Evolutionary conservation across 2,888 invertebrate species (phyloP), one percentile per base, ranked within the genome.

Genomic region (Leptinotarsa tumamoca): DNA sequence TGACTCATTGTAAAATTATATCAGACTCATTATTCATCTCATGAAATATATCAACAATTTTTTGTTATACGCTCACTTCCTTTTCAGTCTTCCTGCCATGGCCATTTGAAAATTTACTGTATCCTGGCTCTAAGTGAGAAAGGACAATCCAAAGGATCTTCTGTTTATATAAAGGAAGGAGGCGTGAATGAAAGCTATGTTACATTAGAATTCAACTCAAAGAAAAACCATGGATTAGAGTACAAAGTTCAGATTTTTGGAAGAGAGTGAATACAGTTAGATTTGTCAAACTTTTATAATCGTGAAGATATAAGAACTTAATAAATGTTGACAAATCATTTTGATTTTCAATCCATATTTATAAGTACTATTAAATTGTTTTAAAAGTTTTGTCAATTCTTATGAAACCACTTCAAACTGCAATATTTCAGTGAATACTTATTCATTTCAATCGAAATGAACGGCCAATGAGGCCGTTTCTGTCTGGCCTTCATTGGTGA

Each of bases 41-140:
- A 52, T 52, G 14, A 17, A n/a, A 52, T 4, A 52, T 17, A 15
- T 17, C 52, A 17, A 17, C 15, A 52, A 17, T 17, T 52, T 52
- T n/a, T 14, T 14, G 52, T 17, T 5, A 52, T 17, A 52, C n/a
- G 2, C n/a, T 52, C 17, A n/a, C 17, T 4, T 71, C 27, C 43
- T 67, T 77, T 80, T 43, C 52, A 80, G 79, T 69, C 74, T 18
- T 54, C 58, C n/a, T 79, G 73, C 56, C 71, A 72, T 49, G 80
- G 80, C 17, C 80, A 82, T 63, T 13, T 76, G 23, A 81, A 76
- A 72, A 79, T 80, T 50, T 80, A 76, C 52, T 82, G 82, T 72
- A 69, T 82, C n/a, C 72, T 75, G 73, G 79, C 75, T 1, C 23
- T 78, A 17, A 82, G 81, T 51, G 77, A 79, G 43, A 66, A 79